Conservation (phyloP, 2,797 vertebrate genomes). For the Gallinago solitaria region DNA sequence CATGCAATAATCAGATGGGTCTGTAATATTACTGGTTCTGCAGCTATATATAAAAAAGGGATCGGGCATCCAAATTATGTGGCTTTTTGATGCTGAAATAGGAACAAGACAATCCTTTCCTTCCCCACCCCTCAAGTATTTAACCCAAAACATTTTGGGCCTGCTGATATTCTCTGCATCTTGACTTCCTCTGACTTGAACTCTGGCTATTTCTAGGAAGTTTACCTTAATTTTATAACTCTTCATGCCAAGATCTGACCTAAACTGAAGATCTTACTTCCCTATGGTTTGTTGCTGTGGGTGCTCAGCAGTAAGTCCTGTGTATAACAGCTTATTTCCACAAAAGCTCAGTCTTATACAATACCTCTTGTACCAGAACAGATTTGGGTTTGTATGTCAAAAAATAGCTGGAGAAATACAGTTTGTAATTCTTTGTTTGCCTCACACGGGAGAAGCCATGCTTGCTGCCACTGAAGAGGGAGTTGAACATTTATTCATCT, state of each 20-base stretch:
- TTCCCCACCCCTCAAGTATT: background rate
- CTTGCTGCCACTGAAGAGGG: background rate
- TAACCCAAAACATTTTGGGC: background rate
- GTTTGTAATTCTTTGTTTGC: background rate
- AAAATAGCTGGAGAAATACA: background rate
- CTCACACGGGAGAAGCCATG: background rate
- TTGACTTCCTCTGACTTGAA: background rate
- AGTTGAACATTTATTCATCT: background rate
- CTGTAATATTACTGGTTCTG: background rate
- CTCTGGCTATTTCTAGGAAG: background rate
- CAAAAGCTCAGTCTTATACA: background rate
- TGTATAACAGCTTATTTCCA: background rate
- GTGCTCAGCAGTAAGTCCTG: background rate
- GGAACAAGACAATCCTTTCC: background rate
- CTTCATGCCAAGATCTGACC: background rate
- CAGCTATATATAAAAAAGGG: background rate
- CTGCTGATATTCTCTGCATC: background rate
- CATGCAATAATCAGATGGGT: background rate
- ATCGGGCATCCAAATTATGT: background rate
- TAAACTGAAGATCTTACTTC: background rate
- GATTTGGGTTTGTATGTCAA: background rate
- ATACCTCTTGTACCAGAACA: background rate
- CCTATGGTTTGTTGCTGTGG: background rate
- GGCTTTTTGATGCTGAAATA: background rate
- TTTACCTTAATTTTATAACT: background rate